Conservation (phyloP, 1,140 invertebrate species). For the Drosophila ficusphila region DNA sequence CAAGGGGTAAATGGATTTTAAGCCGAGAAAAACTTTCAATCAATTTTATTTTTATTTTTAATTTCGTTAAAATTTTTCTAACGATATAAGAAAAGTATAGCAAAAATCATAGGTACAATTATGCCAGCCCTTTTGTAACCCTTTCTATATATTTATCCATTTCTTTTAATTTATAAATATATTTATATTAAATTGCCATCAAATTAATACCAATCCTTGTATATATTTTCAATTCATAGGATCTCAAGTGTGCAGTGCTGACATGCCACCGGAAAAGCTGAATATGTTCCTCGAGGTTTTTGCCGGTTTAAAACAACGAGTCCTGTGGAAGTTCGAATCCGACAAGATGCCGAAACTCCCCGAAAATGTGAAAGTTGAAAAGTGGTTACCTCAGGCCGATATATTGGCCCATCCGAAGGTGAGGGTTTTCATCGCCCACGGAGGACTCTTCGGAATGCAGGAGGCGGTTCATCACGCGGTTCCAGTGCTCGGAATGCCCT, state of each 20-base stretch:
- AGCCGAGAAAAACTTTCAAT: no score
- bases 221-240: background rate
- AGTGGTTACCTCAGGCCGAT: constrained; percentile 88
- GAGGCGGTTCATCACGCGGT: constrained; percentile 87
- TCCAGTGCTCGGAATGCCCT: constrained; percentile 87
- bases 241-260: background rate
- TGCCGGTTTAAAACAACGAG: constrained; percentile 77
- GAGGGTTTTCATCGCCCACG: constrained; percentile 87
- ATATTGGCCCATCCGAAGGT: constrained; percentile 86
- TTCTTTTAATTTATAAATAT: no score
- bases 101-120: no score
- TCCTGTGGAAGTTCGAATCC: constrained; percentile 88
- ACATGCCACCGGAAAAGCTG: background rate
- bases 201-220: no score
- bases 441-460: constrained; percentile 86
- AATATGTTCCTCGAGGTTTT: background rate
- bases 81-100: no score
- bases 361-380: constrained; percentile 86
- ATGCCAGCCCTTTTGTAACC: no score
- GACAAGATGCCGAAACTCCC: constrained; percentile 84
- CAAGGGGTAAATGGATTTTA: no score
- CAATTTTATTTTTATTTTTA: no score
- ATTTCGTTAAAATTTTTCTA: no score
- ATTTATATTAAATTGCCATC: no score
- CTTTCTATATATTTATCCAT: no score